phyloP scores from a whole-genome alignment of 2,113 vertebrate species.

The Gracilinanus agilis region DNA sequence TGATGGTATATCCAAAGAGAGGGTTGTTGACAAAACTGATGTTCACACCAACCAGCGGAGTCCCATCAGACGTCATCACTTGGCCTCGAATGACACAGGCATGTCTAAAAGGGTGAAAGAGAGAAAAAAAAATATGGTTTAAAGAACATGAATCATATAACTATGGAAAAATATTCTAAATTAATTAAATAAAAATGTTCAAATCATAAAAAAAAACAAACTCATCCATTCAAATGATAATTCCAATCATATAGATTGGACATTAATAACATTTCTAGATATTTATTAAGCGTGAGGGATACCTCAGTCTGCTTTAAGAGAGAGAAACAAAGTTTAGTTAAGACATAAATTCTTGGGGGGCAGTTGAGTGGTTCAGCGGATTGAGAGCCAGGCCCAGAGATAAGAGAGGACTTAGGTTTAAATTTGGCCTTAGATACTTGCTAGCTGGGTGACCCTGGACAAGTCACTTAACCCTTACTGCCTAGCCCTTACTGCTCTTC shows the following conservation, averaged over 20 bases:
- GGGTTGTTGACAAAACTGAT: constrained; percentile 97
- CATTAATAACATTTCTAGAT: neutral
- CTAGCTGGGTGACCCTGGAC: too few species aligned
- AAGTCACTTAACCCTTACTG: too few species aligned
- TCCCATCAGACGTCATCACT: constrained; percentile 97
- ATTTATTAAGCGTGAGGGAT: neutral
- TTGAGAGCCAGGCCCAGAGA: too few species aligned
- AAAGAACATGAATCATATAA: too few species aligned
- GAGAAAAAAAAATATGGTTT: constrained; percentile 14
- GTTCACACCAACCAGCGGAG: constrained; percentile 98
- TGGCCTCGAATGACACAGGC: constrained; percentile 98
- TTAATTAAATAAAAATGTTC: too few species aligned
- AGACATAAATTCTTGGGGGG: neutral
- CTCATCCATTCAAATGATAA: neutral
- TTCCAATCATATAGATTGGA: neutral
- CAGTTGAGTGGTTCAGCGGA: too few species aligned
- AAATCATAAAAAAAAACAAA: too few species aligned
- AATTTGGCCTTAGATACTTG: too few species aligned
- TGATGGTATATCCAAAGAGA: constrained; percentile 95
- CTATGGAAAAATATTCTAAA: too few species aligned
- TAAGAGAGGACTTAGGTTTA: too few species aligned
- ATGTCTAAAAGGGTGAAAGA: constrained; percentile 85
- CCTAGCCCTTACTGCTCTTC: too few species aligned
- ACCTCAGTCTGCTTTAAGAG: neutral
- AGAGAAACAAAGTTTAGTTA: neutral